These are phyloP conservation scores for Xanthorhoe spadicearia DNA, from an alignment of 2,888 invertebrate genomes.

Conservation along the genomic window DNA sequence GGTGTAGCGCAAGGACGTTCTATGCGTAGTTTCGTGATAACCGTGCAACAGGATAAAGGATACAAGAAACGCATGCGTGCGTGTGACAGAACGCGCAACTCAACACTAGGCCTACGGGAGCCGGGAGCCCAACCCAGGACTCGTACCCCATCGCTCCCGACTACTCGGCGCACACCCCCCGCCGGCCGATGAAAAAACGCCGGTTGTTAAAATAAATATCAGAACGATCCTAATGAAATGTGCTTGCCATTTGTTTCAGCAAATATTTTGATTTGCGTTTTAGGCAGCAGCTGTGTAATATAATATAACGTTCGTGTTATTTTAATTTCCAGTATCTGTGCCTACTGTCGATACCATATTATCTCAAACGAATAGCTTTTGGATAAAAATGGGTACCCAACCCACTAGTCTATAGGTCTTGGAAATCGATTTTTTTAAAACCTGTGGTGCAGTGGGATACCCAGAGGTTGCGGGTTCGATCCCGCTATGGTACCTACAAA, in stretches of 20 bases:
- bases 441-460: no score
- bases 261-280: conserved; percentile 27
- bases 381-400: no score
- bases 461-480: no score
- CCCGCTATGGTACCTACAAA: no score
- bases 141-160: conserved; percentile 55
- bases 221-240: conserved; percentile 37
- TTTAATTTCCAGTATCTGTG: no score
- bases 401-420: no score
- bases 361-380: no score
- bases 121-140: conserved; percentile 48
- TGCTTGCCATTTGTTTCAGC: conserved; percentile 35
- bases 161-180: conserved; percentile 60
- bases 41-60: conserved; percentile 62
- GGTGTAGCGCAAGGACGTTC: conserved; percentile 4
- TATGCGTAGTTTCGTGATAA: conserved; percentile 23
- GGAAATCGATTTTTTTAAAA: no score
- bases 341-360: no score
- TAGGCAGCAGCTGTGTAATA: neutral
- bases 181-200: conserved; percentile 49
- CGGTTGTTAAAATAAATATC: conserved; percentile 43
- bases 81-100: conserved; percentile 63
- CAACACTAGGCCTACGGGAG: conserved; percentile 61
- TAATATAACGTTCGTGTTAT: no score
- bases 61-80: conserved; percentile 71